phyloP scores from a whole-genome alignment of 2,797 vertebrate species.

The Novumbra hubbsi region DNA sequence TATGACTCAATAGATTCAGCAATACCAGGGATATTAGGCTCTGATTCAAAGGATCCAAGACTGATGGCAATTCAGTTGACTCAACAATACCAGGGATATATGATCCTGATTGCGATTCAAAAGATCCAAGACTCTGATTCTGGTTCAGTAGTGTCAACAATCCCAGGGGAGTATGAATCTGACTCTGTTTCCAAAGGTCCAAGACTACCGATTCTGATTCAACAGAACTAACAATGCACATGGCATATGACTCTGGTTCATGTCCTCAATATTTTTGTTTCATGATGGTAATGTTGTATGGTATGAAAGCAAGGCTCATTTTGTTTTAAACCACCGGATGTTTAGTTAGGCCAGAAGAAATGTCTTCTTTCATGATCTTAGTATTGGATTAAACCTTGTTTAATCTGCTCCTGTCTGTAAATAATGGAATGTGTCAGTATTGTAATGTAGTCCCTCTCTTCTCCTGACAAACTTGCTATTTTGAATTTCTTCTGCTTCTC shows the following conservation, averaged over 20 bases:
- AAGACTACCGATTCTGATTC: background rate
- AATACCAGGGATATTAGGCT: slow-evolving; percentile 63
- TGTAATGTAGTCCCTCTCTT: slow-evolving; percentile 46
- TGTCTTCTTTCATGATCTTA: slow-evolving; percentile 22
- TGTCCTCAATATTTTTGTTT: background rate
- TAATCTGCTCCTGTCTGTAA: slow-evolving; percentile 42
- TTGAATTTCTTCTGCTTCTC: slow-evolving; percentile 89
- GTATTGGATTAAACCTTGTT: slow-evolving; percentile 36
- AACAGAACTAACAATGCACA: slow-evolving; percentile 38
- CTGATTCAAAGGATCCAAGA: slow-evolving; percentile 1
- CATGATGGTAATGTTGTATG: background rate
- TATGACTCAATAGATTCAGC: slow-evolving; percentile 13
- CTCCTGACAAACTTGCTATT: slow-evolving; percentile 80
- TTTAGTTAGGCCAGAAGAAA: too few relatives aligned
- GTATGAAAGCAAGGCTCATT: background rate
- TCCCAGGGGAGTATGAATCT: background rate
- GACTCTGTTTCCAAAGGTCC: background rate
- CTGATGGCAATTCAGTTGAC: background rate
- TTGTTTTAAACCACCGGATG: background rate
- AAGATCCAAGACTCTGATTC: background rate
- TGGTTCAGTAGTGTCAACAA: background rate
- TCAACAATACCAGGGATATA: background rate
- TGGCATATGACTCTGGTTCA: slow-evolving; percentile 58
- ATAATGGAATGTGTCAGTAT: slow-evolving; percentile 2
- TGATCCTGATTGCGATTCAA: background rate